Conservation (phyloP, 2,113 vertebrate genomes). For the Brachypodius melanocephalos region DNA sequence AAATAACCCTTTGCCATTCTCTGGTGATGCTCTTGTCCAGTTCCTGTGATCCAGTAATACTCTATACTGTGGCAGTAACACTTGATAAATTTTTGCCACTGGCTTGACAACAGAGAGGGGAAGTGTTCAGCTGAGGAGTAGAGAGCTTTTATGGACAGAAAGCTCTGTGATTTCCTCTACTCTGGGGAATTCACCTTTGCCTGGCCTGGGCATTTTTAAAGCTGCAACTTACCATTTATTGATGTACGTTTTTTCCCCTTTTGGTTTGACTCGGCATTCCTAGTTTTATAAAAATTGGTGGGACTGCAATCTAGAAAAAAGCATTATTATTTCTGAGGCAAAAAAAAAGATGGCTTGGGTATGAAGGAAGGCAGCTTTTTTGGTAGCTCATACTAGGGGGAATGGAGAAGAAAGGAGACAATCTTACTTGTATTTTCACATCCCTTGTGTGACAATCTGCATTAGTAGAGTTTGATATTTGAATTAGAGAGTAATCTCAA, state of each 20-base stretch:
- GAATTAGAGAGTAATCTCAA: neutral
- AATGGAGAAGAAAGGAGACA: neutral
- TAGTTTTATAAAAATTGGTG: neutral
- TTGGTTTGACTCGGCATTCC: neutral
- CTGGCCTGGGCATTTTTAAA: neutral
- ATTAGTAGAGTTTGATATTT: neutral
- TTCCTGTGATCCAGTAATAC: neutral
- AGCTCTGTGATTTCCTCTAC: neutral
- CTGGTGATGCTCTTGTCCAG: neutral
- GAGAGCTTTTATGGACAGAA: neutral
- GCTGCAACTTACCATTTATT: neutral
- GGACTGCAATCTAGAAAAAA: neutral
- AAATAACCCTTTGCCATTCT: neutral
- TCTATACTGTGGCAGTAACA: neutral
- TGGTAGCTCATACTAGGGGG: neutral
- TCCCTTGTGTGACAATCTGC: neutral
- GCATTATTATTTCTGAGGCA: neutral
- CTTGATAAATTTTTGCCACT: neutral
- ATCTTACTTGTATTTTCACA: neutral
- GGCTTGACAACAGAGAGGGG: neutral
- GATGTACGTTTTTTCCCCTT: accelerated
- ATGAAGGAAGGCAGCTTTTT: neutral
- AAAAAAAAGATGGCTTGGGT: neutral
- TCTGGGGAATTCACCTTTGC: neutral
- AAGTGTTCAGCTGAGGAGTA: neutral